These are phyloP conservation scores for Sphyrna mokarran DNA, from an alignment of 2,113 vertebrate genomes.

Conservation along the genomic window DNA sequence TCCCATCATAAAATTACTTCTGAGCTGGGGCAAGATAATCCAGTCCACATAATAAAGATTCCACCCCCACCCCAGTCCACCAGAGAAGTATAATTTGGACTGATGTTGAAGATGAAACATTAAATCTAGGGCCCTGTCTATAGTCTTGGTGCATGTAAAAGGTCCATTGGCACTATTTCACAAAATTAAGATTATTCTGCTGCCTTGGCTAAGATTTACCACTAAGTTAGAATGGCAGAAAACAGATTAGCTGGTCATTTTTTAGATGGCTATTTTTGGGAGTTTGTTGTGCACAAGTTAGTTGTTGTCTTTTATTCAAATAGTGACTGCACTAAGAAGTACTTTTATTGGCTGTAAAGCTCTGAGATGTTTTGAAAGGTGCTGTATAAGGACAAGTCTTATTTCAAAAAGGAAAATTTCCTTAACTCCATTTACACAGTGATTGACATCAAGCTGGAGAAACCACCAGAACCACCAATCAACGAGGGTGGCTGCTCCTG, in stretches of 20 bases:
- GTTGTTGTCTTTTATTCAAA: background rate
- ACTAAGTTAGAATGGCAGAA: background rate
- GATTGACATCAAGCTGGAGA: slow-evolving; percentile 85
- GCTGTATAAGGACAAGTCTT: background rate
- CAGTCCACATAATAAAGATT: no score
- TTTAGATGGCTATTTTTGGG: background rate
- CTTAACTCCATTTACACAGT: slow-evolving; percentile 67
- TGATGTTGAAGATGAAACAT: background rate
- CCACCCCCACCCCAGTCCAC: no score
- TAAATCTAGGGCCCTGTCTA: background rate
- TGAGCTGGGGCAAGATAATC: no score
- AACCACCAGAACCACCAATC: slow-evolving; percentile 75
- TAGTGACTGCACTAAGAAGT: background rate
- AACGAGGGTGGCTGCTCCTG: slow-evolving; percentile 81
- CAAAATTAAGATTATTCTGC: background rate
- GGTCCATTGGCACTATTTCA: no score
- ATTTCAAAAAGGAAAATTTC: slow-evolving; percentile 39
- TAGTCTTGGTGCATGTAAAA: background rate
- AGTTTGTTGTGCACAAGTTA: background rate
- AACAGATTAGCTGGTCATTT: background rate
- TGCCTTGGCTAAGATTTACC: background rate
- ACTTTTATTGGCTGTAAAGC: background rate
- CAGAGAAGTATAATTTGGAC: no score
- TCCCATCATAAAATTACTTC: no score
- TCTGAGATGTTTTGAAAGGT: background rate